Evolutionary conservation across 2,888 invertebrate genomes (phyloP), one percentile per base, ranked within the genome.

Genomic region (Macaria notata): DNA sequence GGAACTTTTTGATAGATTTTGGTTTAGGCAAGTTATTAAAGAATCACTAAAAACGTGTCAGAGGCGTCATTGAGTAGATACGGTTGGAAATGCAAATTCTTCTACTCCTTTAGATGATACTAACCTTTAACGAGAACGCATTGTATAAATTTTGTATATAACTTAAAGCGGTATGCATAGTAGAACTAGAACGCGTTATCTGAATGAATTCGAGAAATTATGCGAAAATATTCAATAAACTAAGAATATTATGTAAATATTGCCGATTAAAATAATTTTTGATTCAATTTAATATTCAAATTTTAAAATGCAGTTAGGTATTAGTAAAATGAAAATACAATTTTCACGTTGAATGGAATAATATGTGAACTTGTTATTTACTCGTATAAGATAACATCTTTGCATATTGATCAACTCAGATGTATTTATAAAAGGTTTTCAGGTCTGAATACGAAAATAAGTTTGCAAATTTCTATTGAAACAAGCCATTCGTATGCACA

Each of bases 1-100:
- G 74, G 54, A 78, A 74, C 73, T 76, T 6, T 36, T 36, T 4
- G 33, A 7, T 36, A 36, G 33, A 7, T 36, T 36, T 7, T 36
- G 19, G 19, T 36, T 36, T 4, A 36, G 33, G 7, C 33, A 36
- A 19, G 19, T 19, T 19, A 19, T 19, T 19, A 19, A 19, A 19
- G 19, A 2, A 19, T 19, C 19, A 19, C 19, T 19, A 19, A 19
- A 19, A 19, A 19, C 19, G 2, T 1, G 19, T 19, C 19, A 19
- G 19, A 19, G 19, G 19, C 19, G 2, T 19, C 19, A 19, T 19
- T 19, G 19, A 19, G 19, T 19, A 19, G 19, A 19, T 19, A 19
- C 19, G 19, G 19, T 19, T 19, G 19, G 19, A 19, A 19, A 19
- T 19, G 19, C 1, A 19, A 19, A 19, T 19, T 19, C 19, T 19